A percentile compares a stretch with the other conserved stretches of the same genome.
Evolutionary conservation across 2,113 vertebrate species (phyloP).

Genomic region (Pollimyrus isidori): DNA sequence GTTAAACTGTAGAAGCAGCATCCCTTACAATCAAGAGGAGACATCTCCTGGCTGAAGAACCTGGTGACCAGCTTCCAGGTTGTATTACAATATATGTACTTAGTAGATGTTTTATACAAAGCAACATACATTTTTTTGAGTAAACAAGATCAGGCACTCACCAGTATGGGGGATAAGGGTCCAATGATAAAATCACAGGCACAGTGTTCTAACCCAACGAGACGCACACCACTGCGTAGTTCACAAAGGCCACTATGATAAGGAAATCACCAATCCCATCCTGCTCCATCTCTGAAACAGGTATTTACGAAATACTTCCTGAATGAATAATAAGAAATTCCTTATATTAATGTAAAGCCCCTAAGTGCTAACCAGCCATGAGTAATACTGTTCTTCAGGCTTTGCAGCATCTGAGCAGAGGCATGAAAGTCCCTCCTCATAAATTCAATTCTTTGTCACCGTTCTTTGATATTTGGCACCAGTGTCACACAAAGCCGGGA

Average conservation of each 20-base stretch:
- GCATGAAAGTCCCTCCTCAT: neutral
- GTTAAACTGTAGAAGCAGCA: neutral
- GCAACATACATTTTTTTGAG: neutral
- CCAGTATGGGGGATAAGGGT: neutral
- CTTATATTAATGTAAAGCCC: neutral
- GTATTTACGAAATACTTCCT: neutral
- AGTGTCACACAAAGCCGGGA: neutral
- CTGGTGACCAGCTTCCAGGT: neutral
- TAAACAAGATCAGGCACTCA: neutral
- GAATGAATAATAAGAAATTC: neutral
- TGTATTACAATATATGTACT: neutral
- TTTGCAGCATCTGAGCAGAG: neutral
- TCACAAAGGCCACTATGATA: neutral
- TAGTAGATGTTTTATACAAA: neutral
- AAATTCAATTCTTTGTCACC: constrained; percentile 1
- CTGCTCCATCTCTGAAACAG: neutral
- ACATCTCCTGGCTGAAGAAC: neutral
- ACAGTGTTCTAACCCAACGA: neutral
- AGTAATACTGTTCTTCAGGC: neutral
- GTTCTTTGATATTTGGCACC: neutral
- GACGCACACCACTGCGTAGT: neutral
- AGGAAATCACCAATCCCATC: neutral
- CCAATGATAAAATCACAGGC: neutral
- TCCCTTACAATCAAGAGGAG: neutral
- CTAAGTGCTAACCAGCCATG: neutral